A percentile compares a stretch with the other conserved stretches of the same genome.
Evolutionary conservation across 2,888 invertebrate genomes (phyloP).

Genomic region (Drosophila rubida): DNA sequence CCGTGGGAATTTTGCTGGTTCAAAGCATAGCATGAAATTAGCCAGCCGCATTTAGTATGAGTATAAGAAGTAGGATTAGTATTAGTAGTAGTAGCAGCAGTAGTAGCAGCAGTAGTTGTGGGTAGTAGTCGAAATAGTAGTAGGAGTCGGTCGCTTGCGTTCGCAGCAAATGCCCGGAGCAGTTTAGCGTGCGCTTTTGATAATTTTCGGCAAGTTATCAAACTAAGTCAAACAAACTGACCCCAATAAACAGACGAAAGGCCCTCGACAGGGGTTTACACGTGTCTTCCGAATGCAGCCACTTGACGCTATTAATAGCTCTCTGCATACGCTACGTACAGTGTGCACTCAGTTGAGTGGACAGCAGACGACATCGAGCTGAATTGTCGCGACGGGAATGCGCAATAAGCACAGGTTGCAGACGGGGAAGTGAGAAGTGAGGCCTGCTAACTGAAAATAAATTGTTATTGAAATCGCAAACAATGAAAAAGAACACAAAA

Average conservation of each 20-base stretch:
- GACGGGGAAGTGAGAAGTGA: background rate
- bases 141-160: background rate
- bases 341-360: constrained; percentile 1
- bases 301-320: background rate
- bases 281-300: constrained; percentile 20
- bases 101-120: constrained; percentile 3
- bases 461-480: background rate
- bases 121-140: background rate
- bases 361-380: too few relatives aligned
- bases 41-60: constrained; percentile 29
- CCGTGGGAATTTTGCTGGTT: constrained; percentile 66
- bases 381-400: too few relatives aligned
- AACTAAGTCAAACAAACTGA: constrained; percentile 45
- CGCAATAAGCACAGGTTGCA: constrained; percentile 6
- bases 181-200: constrained; percentile 16
- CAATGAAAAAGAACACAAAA: background rate
- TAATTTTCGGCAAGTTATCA: constrained; percentile 26
- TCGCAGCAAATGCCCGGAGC: constrained; percentile 2
- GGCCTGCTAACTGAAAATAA: background rate
- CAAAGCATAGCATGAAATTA: constrained; percentile 48
- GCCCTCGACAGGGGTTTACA: constrained; percentile 32
- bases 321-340: too few relatives aligned
- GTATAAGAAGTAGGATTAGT: background rate
- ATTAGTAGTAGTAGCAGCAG: constrained; percentile 1
- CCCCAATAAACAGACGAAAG: constrained; percentile 14